Evolutionary conservation across 2,888 invertebrate species (phyloP).

Genomic region (Seira musarum): DNA sequence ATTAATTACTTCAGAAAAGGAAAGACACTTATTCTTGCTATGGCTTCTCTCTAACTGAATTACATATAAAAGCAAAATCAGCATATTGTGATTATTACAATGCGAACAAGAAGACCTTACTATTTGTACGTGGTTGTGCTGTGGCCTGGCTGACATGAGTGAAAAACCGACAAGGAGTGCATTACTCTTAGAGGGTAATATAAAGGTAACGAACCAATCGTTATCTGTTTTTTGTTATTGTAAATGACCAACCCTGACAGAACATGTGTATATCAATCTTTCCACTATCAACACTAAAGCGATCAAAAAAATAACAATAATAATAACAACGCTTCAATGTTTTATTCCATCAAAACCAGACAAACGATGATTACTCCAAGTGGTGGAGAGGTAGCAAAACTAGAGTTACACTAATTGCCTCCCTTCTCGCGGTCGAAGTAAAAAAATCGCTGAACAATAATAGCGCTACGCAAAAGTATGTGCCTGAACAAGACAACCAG

Average conservation of each 20-base stretch:
- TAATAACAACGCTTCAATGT: neutral
- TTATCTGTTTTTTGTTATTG: neutral
- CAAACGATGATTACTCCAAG: constrained; percentile 23
- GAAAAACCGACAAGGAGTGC: constrained; percentile 12
- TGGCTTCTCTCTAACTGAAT: neutral
- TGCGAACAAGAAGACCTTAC: neutral
- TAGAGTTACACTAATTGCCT: constrained; percentile 43
- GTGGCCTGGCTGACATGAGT: neutral
- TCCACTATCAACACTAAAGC: constrained; percentile 8
- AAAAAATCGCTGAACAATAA: constrained; percentile 22
- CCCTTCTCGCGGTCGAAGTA: neutral
- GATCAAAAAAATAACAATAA: neutral
- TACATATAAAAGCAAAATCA: neutral
- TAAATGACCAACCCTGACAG: too few species aligned
- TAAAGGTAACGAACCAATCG: neutral
- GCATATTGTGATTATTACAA: constrained; percentile 5
- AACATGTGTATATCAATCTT: neutral
- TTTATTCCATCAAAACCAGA: neutral
- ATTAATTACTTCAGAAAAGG: constrained; percentile 54
- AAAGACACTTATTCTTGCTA: neutral
- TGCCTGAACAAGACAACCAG: neutral
- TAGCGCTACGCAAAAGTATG: too few species aligned
- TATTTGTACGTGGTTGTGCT: too few species aligned
- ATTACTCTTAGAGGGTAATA: neutral
- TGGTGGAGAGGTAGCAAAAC: constrained; percentile 33